Base-by-base conservation (phyloP, 2,797 vertebrate genomes). In the Darevskia nairensis region DNA sequence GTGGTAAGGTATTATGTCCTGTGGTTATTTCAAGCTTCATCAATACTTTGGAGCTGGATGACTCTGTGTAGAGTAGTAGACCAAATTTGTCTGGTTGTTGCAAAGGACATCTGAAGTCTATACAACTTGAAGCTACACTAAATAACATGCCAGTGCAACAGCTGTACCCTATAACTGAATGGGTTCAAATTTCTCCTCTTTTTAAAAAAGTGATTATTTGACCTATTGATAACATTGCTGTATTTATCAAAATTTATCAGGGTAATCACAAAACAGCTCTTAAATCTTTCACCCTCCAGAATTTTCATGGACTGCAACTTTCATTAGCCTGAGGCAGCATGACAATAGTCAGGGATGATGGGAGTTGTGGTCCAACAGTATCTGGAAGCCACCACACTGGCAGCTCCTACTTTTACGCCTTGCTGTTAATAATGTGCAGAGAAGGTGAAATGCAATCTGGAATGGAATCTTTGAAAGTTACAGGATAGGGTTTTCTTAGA, bases 401-500 rank as follows among this genome's bases (percentile, higher is more conserved):
- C 50, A 55, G 13, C 50, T 15, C 50, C 50, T 55, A 13, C 50
- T 15, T 55, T 19, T 55, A 55, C 7, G 29, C 27, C 19, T 32
- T 44, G 25, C 32, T 79, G 29, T 61, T 21, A 82, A 64, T 82
- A 39, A 8, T 50, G 61, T 29, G 8, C 44, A 29, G 25, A 5
- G 15, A 64, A 17, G 41, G 8, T 41, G 41, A 78, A 78, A 77
- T 77, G 44, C 41, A 69, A 69, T 41, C 32, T 76, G 64, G 83
- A 41, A 61, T 21, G n/a, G 11, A 2, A 59, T 15, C 35, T 27
- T 35, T 80, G 25, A 68, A 64, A 77, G 8, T 90, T 93, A 86
- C 82, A 77, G 83, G 87, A 80, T 19, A 41, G 21, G 15, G 8
- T 82, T 86, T 87, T 86, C 80, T 78, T 91, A 74, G n/a, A 59